These are phyloP conservation scores for Aphidius gifuensis DNA, from an alignment of 1,140 invertebrate genomes.

Conservation along the genomic window DNA sequence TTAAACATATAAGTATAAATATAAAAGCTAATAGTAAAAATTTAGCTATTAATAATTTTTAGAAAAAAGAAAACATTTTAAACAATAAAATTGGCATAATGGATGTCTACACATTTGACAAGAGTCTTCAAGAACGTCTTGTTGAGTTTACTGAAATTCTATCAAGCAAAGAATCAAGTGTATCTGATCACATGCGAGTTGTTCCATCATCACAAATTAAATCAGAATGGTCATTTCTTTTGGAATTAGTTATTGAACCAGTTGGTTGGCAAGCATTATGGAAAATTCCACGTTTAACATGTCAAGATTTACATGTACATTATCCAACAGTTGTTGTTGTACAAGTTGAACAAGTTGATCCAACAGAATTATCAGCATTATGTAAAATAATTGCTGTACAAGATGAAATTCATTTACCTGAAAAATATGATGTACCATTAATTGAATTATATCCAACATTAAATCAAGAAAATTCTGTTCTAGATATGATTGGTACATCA, in stretches of 20 bases:
- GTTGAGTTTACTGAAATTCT: constrained; percentile 58
- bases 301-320: constrained; percentile 58
- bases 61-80: no score
- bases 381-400: constrained; percentile 60
- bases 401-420: constrained; percentile 60
- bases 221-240: constrained; percentile 58
- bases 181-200: constrained; percentile 8
- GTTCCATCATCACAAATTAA: constrained; percentile 55
- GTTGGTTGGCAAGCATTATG: constrained; percentile 63
- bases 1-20: no score
- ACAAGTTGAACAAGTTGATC: constrained; percentile 55
- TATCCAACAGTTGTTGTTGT: constrained; percentile 62
- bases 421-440: constrained; percentile 58
- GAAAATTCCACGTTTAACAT: constrained; percentile 61
- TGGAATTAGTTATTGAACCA: constrained; percentile 60
- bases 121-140: constrained; percentile 58
- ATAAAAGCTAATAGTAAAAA: no score
- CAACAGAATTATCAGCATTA: constrained; percentile 51
- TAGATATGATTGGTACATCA: constrained; percentile 55
- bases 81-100: constrained; percentile 29
- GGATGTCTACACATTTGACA: constrained; percentile 61
- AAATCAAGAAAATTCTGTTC: constrained; percentile 54
- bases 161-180: constrained; percentile 39
- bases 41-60: no score
- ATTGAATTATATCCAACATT: constrained; percentile 61